A percentile compares a stretch with the other conserved stretches of the same genome.
These are phyloP conservation scores for Tichodroma muraria DNA, from an alignment of 2,113 vertebrate genomes.

Conservation along the genomic window DNA sequence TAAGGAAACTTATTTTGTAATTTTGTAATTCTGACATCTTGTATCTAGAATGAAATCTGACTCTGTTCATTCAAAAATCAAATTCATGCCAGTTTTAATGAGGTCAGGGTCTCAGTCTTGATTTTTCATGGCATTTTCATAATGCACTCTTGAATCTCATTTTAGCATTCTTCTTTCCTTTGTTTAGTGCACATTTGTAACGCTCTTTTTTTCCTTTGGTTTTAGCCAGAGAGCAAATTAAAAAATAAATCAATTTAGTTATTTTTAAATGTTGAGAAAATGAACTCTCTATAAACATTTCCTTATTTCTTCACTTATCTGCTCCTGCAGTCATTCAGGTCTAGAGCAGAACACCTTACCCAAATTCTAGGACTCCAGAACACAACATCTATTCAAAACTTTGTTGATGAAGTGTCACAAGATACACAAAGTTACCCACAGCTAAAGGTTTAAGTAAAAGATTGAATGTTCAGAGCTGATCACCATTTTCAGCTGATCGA, in stretches of 20 bases:
- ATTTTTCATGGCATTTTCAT: neutral
- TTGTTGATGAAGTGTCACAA: neutral
- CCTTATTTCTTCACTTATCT: neutral
- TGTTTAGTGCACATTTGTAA: neutral
- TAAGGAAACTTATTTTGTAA: neutral
- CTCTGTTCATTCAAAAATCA: neutral
- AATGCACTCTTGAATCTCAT: neutral
- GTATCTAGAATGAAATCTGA: neutral
- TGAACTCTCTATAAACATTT: neutral
- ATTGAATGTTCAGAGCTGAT: neutral
- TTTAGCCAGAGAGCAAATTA: neutral
- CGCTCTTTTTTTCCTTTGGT: neutral
- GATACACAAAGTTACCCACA: neutral
- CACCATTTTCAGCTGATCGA: neutral
- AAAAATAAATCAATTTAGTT: neutral
- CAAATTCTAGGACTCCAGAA: neutral
- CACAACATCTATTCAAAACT: neutral
- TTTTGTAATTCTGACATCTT: neutral
- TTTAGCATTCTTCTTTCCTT: neutral
- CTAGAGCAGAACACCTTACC: neutral
- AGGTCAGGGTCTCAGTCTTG: neutral
- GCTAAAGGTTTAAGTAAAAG: neutral
- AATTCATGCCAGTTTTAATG: neutral
- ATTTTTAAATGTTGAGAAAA: slow-evolving; percentile 1
- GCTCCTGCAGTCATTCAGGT: neutral